These are phyloP conservation scores for Hippasteria phrygiana DNA, from an alignment of 53 echinoderm and acorn worm genomes.

Conservation along the genomic window DNA sequence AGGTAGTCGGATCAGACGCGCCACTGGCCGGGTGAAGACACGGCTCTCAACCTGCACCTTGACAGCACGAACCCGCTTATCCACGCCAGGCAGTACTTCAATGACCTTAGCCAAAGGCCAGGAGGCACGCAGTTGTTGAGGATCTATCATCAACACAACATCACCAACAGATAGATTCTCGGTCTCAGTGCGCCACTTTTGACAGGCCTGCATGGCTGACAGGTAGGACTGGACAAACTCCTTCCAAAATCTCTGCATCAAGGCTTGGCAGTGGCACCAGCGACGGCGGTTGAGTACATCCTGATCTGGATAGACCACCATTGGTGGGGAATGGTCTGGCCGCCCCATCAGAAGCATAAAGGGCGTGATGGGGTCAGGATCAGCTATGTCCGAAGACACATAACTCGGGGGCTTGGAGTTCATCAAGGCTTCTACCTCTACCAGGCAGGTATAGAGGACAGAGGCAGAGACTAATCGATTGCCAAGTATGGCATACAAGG, in stretches of 20 bases:
- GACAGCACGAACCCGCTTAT: not conserved
- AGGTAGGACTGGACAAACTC: constrained; percentile 3
- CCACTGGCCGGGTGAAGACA: not conserved
- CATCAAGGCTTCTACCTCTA: constrained; percentile 61
- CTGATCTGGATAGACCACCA: constrained; percentile 28
- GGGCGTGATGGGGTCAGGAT: constrained; percentile 55
- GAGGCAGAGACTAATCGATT: not conserved
- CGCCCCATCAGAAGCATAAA: constrained; percentile 69
- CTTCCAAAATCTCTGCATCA: constrained; percentile 20
- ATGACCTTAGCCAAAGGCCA: constrained; percentile 3
- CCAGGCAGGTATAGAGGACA: constrained; percentile 55
- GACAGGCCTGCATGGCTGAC: constrained; percentile 10
- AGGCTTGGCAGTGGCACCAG: constrained; percentile 31
- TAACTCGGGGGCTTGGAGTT: constrained; percentile 68
- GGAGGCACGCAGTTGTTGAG: constrained; percentile 9
- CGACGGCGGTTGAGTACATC: constrained; percentile 19
- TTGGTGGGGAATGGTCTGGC: constrained; percentile 3
- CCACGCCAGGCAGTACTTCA: not conserved
- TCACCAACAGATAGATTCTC: not conserved
- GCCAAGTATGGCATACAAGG: not conserved
- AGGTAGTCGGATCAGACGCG: not conserved
- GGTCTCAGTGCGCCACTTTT: not conserved
- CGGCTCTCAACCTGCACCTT: constrained; percentile 2
- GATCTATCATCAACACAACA: constrained; percentile 5
- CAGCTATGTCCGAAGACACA: constrained; percentile 54